These are phyloP conservation scores for Metellina segmentata DNA, from an alignment of 2,888 invertebrate genomes.

Conservation along the genomic window DNA sequence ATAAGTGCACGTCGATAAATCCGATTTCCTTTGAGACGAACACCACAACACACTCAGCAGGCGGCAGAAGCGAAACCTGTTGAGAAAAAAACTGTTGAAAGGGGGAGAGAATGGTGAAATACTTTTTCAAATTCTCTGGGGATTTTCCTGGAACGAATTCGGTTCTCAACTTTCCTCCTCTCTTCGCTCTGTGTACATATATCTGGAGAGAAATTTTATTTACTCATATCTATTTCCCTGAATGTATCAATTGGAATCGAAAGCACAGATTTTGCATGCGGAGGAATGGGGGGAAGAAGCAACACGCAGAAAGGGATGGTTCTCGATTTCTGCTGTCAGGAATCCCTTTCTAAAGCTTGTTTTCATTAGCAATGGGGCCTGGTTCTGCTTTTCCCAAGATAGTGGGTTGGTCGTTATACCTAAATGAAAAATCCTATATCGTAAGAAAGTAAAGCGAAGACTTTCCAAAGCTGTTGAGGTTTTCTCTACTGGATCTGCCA, in stretches of 20 bases:
- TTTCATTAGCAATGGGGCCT: too few relatives aligned
- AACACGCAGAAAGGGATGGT: conserved; percentile 1
- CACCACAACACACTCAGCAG: background rate
- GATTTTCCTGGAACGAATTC: conserved; percentile 42
- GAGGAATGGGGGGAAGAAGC: background rate
- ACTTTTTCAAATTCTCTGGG: conserved; percentile 42
- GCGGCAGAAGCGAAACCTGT: conserved; percentile 16
- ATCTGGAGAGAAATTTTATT: conserved; percentile 48
- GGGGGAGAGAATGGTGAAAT: conserved; percentile 39
- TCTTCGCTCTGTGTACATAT: conserved; percentile 32
- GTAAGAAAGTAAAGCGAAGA: too few relatives aligned
- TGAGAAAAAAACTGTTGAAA: conserved; percentile 48
- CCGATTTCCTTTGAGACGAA: conserved; percentile 63
- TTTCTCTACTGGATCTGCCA: too few relatives aligned
- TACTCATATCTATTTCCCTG: conserved; percentile 67
- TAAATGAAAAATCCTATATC: too few relatives aligned
- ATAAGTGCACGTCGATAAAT: conserved; percentile 56
- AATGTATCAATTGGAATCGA: conserved; percentile 63
- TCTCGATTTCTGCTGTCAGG: background rate
- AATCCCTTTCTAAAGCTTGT: too few relatives aligned
- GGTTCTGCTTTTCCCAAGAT: too few relatives aligned
- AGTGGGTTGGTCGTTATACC: too few relatives aligned
- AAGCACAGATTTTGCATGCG: background rate
- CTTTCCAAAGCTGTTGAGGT: too few relatives aligned
- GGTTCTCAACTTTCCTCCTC: conserved; percentile 14